A percentile compares a stretch with the other conserved stretches of the same genome.
phyloP scores from a whole-genome alignment of 92 coral and sea anemone genomes.

The Montipora capitata region DNA sequence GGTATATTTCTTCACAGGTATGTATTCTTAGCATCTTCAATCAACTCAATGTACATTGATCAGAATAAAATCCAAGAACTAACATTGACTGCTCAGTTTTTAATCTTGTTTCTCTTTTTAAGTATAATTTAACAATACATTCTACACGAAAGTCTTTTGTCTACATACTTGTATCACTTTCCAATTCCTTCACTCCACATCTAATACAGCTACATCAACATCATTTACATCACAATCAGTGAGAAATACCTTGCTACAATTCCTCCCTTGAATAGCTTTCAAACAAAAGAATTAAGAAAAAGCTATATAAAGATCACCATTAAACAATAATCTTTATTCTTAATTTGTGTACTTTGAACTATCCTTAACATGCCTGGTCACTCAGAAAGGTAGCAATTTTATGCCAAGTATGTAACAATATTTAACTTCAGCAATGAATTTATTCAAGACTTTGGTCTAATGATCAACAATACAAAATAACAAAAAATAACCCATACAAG shows the following conservation, averaged over 20 bases:
- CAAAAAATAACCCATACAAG: no score
- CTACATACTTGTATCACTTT: slow-evolving; percentile 19
- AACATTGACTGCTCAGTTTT: slow-evolving; percentile 49
- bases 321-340: no score
- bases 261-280: background rate
- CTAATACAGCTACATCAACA: background rate
- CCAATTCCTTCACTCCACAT: slow-evolving; percentile 12
- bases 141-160: slow-evolving; percentile 44
- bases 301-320: background rate
- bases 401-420: slow-evolving; percentile 17
- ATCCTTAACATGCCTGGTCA: slow-evolving; percentile 1
- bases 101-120: slow-evolving; percentile 27
- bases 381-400: slow-evolving; percentile 31
- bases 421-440: slow-evolving; percentile 31
- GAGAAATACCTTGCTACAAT: slow-evolving; percentile 21
- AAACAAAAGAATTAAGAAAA: background rate
- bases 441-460: slow-evolving; percentile 14
- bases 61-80: background rate
- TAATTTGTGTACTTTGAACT: background rate
- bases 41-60: background rate
- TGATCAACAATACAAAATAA: slow-evolving; percentile 58
- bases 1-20: background rate
- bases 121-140: slow-evolving; percentile 58
- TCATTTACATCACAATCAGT: slow-evolving; percentile 31
- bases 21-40: background rate